Evolutionary conservation across 2,113 vertebrate genomes (phyloP).

Genomic region (Euleptes europaea): DNA sequence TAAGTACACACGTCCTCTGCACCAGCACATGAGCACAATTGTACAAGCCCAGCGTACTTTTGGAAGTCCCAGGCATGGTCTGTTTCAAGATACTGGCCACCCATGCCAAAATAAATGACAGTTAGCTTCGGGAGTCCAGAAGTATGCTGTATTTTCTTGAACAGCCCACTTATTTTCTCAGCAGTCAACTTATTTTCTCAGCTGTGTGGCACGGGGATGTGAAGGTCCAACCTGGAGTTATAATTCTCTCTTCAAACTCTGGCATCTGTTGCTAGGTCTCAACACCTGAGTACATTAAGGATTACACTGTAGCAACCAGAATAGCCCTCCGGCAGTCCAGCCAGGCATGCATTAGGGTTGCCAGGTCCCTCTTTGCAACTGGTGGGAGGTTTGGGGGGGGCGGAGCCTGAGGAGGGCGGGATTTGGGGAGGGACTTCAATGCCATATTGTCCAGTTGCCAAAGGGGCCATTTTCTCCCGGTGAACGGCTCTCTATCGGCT

Average conservation of each 20-base stretch:
- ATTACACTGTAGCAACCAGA: rapidly evolving
- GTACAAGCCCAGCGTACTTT: slow-evolving; percentile 26
- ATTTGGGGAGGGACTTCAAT: no score
- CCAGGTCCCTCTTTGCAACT: no score
- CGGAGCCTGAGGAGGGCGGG: not conserved
- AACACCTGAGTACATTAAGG: rapidly evolving
- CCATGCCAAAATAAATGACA: not conserved
- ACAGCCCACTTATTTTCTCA: not conserved
- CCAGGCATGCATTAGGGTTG: no score
- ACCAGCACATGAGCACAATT: not conserved
- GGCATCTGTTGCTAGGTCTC: not conserved
- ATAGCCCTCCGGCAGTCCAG: not conserved
- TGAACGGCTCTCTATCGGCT: no score
- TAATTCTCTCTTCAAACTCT: not conserved
- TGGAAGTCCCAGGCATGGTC: slow-evolving; percentile 47
- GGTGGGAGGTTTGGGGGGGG: not conserved
- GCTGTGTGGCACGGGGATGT: not conserved
- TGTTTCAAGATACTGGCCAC: slow-evolving; percentile 46
- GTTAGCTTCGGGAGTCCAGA: slow-evolving; percentile 19
- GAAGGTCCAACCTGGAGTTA: not conserved
- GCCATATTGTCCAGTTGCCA: no score
- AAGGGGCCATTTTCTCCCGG: no score
- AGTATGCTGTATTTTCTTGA: slow-evolving; percentile 16
- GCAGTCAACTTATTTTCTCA: slow-evolving; percentile 1
- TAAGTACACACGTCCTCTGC: no score